Evolutionary conservation across 2,797 vertebrate species (phyloP), one percentile per base, ranked within the genome.

Genomic region (Sebastes hubbsi): DNA sequence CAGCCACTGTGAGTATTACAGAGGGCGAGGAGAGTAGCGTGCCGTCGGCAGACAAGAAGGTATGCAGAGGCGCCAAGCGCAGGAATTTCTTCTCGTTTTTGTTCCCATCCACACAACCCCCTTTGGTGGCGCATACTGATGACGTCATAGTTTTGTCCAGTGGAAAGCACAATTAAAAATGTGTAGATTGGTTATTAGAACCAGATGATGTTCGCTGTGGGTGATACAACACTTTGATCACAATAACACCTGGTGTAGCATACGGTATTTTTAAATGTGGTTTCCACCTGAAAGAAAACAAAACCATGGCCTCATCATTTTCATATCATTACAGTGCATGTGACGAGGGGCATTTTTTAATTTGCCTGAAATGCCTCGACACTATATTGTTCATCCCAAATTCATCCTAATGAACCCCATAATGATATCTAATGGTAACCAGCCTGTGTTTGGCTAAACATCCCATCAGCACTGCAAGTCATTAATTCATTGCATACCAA

Each of bases 1-100:
- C 98, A 81, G 96, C 97, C 94, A 98, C 98, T 67, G 98, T 99
- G 95, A 98, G 97, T 96, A 95, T 96, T 93, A 96, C 95, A 87
- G 96, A 96, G 92, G 95, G 96, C 90, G 96, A 96, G 92, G 96
- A 96, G 92, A 94, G 94, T 95, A 96, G 95, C 93, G 94, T 96
- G 95, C 96, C 96, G 94, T 96, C 95, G 92, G 96, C 96, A 95
- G 96, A 96, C 95, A 96, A 96, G 90, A 96, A 96, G 96, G 96
- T 96, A 96, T 95, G 96, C 95, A 93, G 93, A 94, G 92, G 93
- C 85, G 89, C 93, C 91, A 94, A 89, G 90, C 84, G 87, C 91
- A 87, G 84, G 69, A 90, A 84, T 90, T 93, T 91, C 85, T 89
- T 85, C 84, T 92, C 76, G 52, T 91, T 95, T 87, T 87, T 91